These are phyloP conservation scores for Stenodera caucasica DNA, from an alignment of 2,888 invertebrate genomes.

Conservation along the genomic window DNA sequence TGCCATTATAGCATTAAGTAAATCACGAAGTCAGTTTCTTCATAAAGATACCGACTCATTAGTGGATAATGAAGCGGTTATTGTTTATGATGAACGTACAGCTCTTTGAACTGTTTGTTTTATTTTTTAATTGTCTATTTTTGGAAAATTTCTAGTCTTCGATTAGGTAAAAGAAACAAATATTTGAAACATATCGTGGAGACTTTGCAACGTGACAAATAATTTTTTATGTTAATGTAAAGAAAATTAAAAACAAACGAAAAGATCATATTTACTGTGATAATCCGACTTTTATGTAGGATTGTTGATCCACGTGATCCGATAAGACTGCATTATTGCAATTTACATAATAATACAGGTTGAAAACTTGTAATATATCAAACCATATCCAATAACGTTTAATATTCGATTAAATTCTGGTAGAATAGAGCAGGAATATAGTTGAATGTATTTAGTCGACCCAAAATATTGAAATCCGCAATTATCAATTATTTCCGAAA, in stretches of 20 bases:
- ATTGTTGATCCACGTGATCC: neutral
- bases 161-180: conserved; percentile 12
- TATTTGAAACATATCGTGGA: conserved; percentile 39
- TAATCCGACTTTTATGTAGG: neutral
- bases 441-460: neutral
- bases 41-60: conserved; percentile 65
- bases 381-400: neutral
- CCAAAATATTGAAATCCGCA: no score
- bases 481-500: no score
- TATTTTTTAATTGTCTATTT: no score
- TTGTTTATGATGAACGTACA: conserved; percentile 80
- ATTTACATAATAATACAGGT: neutral
- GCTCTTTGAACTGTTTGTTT: conserved; percentile 60
- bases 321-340: conserved; percentile 6
- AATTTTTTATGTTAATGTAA: conserved; percentile 28
- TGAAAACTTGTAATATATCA: neutral
- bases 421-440: neutral
- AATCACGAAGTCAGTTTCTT: conserved; percentile 68
- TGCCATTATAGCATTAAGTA: conserved; percentile 75
- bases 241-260: neutral
- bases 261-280: conserved; percentile 5
- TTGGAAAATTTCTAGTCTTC: conserved; percentile 4
- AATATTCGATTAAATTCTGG: neutral
- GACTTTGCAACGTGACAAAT: conserved; percentile 41
- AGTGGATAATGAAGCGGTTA: conserved; percentile 76